Evolutionary conservation across 2,113 vertebrate species (phyloP).

Genomic region (Lichenostomus cassidix): DNA sequence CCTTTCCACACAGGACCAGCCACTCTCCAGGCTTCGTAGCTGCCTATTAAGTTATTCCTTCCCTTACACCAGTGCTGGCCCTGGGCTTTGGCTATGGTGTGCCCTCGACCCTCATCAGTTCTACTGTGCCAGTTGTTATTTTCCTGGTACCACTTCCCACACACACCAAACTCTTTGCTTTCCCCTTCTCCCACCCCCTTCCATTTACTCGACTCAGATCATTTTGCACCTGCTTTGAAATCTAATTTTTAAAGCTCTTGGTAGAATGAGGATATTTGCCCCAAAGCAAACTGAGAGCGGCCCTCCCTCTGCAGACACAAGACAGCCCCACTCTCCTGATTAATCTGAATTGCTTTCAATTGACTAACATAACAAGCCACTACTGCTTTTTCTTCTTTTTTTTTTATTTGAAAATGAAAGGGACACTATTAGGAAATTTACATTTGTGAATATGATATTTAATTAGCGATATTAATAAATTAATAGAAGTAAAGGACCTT

Average conservation of each 20-base stretch:
- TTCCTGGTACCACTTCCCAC: background rate
- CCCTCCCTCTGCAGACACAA: constrained; percentile 16
- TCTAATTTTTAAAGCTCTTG: background rate
- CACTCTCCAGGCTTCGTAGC: too few species aligned
- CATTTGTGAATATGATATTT: constrained; percentile 83
- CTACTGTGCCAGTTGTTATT: background rate
- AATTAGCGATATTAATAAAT: constrained; percentile 84
- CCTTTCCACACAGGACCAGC: background rate
- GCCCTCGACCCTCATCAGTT: fast-evolving
- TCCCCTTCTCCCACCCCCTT: background rate
- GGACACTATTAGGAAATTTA: constrained; percentile 83
- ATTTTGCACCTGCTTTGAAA: background rate
- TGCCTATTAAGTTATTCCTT: background rate
- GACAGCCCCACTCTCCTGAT: background rate
- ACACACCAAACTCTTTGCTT: background rate
- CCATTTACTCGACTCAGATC: background rate
- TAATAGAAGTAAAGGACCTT: constrained; percentile 79
- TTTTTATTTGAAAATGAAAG: constrained; percentile 74
- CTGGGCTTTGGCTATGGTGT: background rate
- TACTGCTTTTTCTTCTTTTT: constrained; percentile 44
- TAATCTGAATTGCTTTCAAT: constrained; percentile 69
- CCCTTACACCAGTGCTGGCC: background rate
- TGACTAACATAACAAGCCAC: constrained; percentile 64
- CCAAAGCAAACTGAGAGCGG: background rate
- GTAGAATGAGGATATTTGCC: constrained; percentile 20